phyloP scores from a whole-genome alignment of 2,113 vertebrate genomes.

The Rhizomys pruinosus region DNA sequence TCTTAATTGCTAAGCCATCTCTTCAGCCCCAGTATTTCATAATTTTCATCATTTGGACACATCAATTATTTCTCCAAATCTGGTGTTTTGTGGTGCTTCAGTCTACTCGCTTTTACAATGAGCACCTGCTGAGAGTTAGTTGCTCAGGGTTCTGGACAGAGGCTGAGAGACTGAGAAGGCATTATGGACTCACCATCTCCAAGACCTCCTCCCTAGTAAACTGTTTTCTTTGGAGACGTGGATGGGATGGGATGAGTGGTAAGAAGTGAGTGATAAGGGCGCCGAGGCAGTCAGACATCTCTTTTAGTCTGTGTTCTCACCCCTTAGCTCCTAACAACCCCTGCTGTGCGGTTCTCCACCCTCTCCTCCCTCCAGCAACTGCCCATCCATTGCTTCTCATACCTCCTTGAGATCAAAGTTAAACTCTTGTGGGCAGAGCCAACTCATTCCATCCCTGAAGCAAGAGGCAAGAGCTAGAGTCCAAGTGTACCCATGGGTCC shows the following conservation, averaged over 20 bases:
- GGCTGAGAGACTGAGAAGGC: not conserved
- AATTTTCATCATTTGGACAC: conserved; percentile 28
- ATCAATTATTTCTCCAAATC: not conserved
- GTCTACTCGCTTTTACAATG: not conserved
- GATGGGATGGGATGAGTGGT: too few species aligned
- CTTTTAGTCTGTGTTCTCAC: not conserved
- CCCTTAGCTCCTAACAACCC: not conserved
- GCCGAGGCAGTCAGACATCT: too few species aligned
- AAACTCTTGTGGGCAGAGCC: not conserved
- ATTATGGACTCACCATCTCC: not conserved
- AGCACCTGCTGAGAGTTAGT: not conserved
- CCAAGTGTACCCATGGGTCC: not conserved
- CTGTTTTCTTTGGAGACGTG: not conserved
- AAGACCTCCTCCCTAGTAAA: not conserved
- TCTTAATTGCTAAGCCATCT: too few species aligned
- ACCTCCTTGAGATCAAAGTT: not conserved
- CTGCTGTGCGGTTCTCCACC: not conserved
- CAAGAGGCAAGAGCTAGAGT: not conserved
- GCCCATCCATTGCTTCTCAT: not conserved
- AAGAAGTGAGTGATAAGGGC: not conserved
- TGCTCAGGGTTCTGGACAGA: not conserved
- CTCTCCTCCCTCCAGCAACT: not conserved
- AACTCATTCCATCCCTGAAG: not conserved
- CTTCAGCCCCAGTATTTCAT: not conserved
- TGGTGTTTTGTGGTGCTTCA: conserved; percentile 35